These are phyloP conservation scores for Alentia gelatinosa DNA, from an alignment of 2,888 invertebrate genomes.

Conservation along the genomic window DNA sequence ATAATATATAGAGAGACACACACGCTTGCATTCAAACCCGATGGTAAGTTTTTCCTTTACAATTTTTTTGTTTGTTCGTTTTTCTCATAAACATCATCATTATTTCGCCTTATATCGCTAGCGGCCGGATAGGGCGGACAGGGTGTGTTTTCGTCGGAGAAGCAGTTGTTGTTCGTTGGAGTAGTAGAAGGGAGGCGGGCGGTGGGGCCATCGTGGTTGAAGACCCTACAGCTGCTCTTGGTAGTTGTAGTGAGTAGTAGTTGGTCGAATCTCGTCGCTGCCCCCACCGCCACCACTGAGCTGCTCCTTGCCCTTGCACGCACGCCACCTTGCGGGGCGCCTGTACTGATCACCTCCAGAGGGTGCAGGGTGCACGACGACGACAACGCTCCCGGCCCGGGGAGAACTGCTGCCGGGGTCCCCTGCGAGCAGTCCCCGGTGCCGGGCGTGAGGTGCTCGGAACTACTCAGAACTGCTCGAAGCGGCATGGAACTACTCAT, in stretches of 20 bases:
- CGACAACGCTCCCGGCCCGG: background rate
- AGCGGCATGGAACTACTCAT: too few species aligned
- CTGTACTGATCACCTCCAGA: background rate
- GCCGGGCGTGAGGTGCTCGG: background rate
- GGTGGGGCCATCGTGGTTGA: background rate
- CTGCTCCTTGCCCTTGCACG: background rate
- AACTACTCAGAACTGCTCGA: too few species aligned
- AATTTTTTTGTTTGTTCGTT: background rate
- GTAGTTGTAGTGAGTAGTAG: background rate
- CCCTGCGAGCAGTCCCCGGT: background rate
- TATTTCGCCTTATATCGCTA: background rate
- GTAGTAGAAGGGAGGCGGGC: background rate
- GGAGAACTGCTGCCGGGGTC: background rate
- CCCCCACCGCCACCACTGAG: background rate
- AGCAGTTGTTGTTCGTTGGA: background rate
- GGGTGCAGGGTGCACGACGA: background rate
- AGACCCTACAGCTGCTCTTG: background rate
- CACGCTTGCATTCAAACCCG: slow-evolving; percentile 42
- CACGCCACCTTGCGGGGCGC: background rate
- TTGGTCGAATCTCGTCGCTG: background rate
- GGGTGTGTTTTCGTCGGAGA: background rate
- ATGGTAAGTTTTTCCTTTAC: background rate
- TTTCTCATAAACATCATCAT: background rate
- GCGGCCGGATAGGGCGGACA: background rate
- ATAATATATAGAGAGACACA: background rate